These are phyloP conservation scores for Periplaneta americana DNA, from an alignment of 1,140 invertebrate genomes.

Conservation along the genomic window DNA sequence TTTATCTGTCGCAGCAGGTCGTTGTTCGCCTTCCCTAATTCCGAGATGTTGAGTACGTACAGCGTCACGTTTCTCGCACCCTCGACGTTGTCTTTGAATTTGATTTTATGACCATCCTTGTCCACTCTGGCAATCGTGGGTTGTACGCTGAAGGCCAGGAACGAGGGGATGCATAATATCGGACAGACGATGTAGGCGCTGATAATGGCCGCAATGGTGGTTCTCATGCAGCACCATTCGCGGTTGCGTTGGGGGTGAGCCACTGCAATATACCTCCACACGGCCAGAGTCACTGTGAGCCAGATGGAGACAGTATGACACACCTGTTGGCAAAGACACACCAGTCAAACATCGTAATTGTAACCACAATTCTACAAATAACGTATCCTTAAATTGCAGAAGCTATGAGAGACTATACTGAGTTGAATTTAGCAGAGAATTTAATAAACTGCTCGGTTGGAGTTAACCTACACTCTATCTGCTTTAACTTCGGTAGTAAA, in stretches of 20 bases:
- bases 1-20: constrained; percentile 61
- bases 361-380: no score
- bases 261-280: constrained; percentile 65
- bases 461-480: no score
- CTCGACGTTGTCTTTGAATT: constrained; percentile 23
- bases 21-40: constrained; percentile 43
- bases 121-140: constrained; percentile 23
- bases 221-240: constrained; percentile 56
- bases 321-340: constrained; percentile 43
- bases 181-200: constrained; percentile 66
- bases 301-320: constrained; percentile 85
- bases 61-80: background rate
- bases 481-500: no score
- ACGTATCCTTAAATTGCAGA: no score
- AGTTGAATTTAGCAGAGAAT: no score
- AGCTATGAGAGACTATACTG: no score
- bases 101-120: constrained; percentile 24
- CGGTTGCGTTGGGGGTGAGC: constrained; percentile 51
- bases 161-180: constrained; percentile 74
- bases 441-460: no score
- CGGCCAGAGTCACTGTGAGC: constrained; percentile 73
- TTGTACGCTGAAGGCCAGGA: constrained; percentile 67
- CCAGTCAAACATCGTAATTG: no score
- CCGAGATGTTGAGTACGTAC: constrained; percentile 56
- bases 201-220: constrained; percentile 67